Conservation (phyloP, 2,888 invertebrate genomes). For the Agrotis exclamationis region DNA sequence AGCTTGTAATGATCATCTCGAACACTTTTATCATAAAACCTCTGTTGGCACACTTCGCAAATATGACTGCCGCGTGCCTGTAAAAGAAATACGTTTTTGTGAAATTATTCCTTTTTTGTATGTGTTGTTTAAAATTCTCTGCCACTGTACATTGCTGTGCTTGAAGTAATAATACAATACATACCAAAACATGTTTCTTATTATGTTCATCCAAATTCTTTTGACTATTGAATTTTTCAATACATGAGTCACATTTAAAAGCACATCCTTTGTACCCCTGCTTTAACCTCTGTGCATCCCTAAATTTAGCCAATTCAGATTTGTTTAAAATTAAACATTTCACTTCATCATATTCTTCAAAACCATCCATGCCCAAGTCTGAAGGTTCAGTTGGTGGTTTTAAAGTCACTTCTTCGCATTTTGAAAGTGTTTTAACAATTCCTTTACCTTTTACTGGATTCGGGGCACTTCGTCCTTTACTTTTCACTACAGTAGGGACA, state of each 20-base stretch:
- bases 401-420: slow-evolving; percentile 5
- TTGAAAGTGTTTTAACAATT: neutral
- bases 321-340: slow-evolving; percentile 24
- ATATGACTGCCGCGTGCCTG: slow-evolving; percentile 24
- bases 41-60: slow-evolving; percentile 33
- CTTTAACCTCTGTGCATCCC: slow-evolving; percentile 12
- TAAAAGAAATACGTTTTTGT: neutral
- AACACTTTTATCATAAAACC: slow-evolving; percentile 8
- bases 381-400: neutral
- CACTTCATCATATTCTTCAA: slow-evolving; percentile 19
- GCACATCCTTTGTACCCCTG: slow-evolving; percentile 16
- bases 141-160: neutral
- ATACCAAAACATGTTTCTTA: slow-evolving; percentile 23
- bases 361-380: neutral
- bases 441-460: slow-evolving; percentile 5
- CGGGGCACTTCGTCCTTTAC: neutral
- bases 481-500: neutral
- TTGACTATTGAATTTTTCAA: slow-evolving; percentile 18
- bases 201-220: slow-evolving; percentile 35
- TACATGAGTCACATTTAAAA: slow-evolving; percentile 19
- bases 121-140: neutral
- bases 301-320: slow-evolving; percentile 18
- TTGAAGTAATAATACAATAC: slow-evolving; percentile 3
- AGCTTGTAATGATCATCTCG: slow-evolving; percentile 30
- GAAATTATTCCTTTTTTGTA: neutral